These are phyloP conservation scores for Neoscelio sp. DNA, from an alignment of 2,888 invertebrate species.

Conservation along the genomic window DNA sequence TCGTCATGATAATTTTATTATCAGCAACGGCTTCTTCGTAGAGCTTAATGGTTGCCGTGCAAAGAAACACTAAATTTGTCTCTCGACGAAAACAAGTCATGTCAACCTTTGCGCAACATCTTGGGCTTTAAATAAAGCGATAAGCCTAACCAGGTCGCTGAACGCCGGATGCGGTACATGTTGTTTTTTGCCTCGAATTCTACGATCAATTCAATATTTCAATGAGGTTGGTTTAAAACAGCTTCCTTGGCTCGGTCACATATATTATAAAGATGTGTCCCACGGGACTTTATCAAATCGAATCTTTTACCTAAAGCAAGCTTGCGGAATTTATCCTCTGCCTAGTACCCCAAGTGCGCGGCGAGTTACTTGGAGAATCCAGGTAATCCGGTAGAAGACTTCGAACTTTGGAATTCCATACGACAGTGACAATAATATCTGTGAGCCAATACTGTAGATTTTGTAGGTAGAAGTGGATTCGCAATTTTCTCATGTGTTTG, in stretches of 20 bases:
- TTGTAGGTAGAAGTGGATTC: conserved; percentile 22
- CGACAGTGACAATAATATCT: conserved; percentile 63
- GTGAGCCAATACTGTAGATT: conserved; percentile 34
- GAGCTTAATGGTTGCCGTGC: conserved; percentile 62
- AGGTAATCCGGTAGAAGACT: conserved; percentile 55
- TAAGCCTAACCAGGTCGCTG: conserved; percentile 58
- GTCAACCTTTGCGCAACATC: conserved; percentile 70
- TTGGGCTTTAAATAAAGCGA: conserved; percentile 72
- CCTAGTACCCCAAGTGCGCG: conserved; percentile 5
- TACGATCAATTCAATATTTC: not conserved
- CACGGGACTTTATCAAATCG: conserved; percentile 26
- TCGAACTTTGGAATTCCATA: conserved; percentile 45
- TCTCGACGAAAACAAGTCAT: conserved; percentile 68
- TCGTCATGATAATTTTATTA: not conserved
- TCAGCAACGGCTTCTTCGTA: not conserved
- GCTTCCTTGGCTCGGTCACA: not conserved
- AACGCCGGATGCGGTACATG: not conserved
- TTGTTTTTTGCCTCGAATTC: not conserved
- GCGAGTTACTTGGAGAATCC: conserved; percentile 62
- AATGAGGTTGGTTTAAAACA: not conserved
- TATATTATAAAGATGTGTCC: not conserved
- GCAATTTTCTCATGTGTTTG: conserved; percentile 41
- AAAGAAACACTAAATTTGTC: conserved; percentile 71
- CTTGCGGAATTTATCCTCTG: conserved; percentile 23
- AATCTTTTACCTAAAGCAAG: conserved; percentile 29